Percentiles rank a stretch among this genome's conserved stretches.
phyloP scores from a whole-genome alignment of 2,888 invertebrate species.

The Lymantria monacha region DNA sequence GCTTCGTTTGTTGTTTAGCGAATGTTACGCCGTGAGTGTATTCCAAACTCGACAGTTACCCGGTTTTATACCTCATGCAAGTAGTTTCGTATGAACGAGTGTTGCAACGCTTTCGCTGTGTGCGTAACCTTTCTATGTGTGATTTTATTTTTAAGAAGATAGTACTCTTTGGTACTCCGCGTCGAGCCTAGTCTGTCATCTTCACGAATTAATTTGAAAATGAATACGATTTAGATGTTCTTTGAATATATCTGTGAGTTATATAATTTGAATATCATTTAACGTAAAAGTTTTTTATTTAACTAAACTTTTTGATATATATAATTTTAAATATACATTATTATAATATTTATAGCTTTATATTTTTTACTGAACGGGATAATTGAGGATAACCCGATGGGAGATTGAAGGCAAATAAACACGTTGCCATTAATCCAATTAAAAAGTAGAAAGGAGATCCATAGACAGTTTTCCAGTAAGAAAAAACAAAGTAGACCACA shows the following conservation, averaged over 20 bases:
- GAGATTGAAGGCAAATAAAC: too few relatives aligned
- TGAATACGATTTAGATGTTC: neutral
- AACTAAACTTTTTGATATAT: too few relatives aligned
- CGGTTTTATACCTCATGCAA: conserved; percentile 70
- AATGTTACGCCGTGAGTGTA: conserved; percentile 74
- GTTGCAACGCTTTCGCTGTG: conserved; percentile 75
- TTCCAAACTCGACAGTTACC: conserved; percentile 35
- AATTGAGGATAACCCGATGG: too few relatives aligned
- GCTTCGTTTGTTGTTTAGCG: conserved; percentile 74
- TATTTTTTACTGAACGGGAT: too few relatives aligned
- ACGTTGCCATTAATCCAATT: too few relatives aligned
- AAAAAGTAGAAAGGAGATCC: too few relatives aligned
- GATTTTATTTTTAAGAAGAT: conserved; percentile 36
- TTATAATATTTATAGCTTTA: too few relatives aligned
- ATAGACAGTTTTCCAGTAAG: too few relatives aligned
- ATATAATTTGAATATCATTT: neutral
- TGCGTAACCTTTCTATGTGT: conserved; percentile 43
- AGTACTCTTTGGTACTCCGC: conserved; percentile 6
- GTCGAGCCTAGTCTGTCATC: neutral
- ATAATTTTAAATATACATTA: too few relatives aligned
- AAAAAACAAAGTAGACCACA: too few relatives aligned
- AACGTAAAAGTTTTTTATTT: neutral
- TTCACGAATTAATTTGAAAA: neutral
- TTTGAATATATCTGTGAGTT: neutral
- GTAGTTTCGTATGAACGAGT: conserved; percentile 59